A percentile compares a stretch with the other conserved stretches of the same genome.
phyloP scores from a whole-genome alignment of 2,797 vertebrate species.

The Fringilla coelebs region DNA sequence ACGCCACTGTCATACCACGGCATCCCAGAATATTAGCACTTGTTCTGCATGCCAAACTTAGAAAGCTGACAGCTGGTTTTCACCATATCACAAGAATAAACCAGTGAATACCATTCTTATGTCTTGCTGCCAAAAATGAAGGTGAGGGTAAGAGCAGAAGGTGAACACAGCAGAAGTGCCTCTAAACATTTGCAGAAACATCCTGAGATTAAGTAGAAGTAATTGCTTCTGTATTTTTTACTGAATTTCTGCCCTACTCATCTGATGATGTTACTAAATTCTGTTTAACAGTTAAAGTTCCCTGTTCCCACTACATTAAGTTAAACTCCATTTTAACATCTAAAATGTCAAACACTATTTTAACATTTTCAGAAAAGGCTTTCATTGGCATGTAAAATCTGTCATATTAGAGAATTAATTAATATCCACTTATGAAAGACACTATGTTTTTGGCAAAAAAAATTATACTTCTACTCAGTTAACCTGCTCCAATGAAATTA shows the following conservation, averaged over 20 bases:
- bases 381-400: neutral
- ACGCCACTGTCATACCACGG: rapidly evolving
- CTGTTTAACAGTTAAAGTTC: neutral
- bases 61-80: neutral
- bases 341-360: neutral
- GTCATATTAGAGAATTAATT: neutral
- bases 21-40: neutral
- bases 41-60: neutral
- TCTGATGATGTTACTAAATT: neutral
- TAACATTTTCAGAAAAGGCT: slow-evolving; percentile 1
- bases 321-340: neutral
- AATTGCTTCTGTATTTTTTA: neutral
- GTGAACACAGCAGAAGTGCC: neutral
- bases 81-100: neutral
- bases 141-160: neutral
- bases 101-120: neutral
- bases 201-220: neutral
- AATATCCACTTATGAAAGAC: slow-evolving; percentile 1
- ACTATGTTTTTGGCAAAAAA: neutral
- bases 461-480: slow-evolving; percentile 2
- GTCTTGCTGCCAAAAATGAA: neutral
- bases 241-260: neutral
- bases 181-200: neutral
- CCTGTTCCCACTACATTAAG: neutral
- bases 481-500: neutral